phyloP scores from a whole-genome alignment of 2,113 vertebrate genomes.

The Motacilla tschutschensis region DNA sequence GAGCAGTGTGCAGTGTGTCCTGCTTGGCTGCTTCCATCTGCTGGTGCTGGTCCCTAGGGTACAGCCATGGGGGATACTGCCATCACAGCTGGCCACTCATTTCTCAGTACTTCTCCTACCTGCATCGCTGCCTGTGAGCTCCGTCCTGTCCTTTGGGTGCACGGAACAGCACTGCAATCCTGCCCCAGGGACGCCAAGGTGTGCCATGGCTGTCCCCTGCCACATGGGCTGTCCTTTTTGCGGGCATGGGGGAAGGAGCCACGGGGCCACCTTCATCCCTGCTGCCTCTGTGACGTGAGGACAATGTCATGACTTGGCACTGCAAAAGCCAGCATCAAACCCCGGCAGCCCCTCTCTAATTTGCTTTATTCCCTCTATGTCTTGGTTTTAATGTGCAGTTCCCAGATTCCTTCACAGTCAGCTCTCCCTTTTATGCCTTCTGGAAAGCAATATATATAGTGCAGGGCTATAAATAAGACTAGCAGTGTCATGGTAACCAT shows the following conservation, averaged over 20 bases:
- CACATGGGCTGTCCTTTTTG: neutral
- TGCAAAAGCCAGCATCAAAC: neutral
- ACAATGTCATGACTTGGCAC: rapidly evolving
- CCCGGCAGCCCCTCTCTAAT: constrained; percentile 12
- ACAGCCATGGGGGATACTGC: rapidly evolving
- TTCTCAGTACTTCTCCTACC: neutral
- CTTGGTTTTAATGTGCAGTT: constrained; percentile 27
- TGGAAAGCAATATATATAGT: constrained; percentile 69
- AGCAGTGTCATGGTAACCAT: constrained; percentile 70
- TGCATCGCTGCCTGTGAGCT: rapidly evolving
- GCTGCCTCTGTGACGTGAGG: neutral
- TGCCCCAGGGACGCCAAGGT: no score
- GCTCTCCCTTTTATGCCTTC: constrained; percentile 65
- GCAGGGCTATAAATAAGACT: constrained; percentile 74
- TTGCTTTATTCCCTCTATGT: neutral
- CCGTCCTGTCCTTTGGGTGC: neutral
- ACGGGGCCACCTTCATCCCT: rapidly evolving
- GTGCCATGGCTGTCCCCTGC: neutral
- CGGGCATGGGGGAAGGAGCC: rapidly evolving
- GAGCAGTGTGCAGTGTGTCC: no score
- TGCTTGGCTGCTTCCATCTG: rapidly evolving
- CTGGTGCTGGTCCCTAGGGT: rapidly evolving
- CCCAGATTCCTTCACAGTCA: constrained; percentile 66
- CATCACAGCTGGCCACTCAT: rapidly evolving
- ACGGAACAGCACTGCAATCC: rapidly evolving